Base-by-base conservation (phyloP, 37 sponge, comb jelly and placozoan genomes). In the Dysidea cf. avara region DNA sequence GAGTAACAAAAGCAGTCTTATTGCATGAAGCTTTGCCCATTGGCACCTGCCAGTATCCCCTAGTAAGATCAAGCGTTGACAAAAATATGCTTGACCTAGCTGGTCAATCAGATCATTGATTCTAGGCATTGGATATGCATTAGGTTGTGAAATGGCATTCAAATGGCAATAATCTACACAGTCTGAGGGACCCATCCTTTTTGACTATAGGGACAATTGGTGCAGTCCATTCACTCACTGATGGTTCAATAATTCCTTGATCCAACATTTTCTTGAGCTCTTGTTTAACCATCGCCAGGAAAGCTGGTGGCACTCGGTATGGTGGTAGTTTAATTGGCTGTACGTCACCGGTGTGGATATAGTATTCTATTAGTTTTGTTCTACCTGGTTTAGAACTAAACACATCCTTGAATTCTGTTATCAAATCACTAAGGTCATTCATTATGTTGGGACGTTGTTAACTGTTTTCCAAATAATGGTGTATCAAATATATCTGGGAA, bases 61-160 rank as follows among this genome's bases (percentile, higher is more conserved):
- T 43, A 43, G 46, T 43, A 21, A 51, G 66, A 36, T 76, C 66
- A 64, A 76, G 24, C 11, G 77, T 63, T 32, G 66, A 39, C 21
- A 43, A 43, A 43, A 43, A 43, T 43, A 9, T 43, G 46, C 9
- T 9, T 43, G 5, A 43, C 46, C 7, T 43, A 43, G 46, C 9
- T 43, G 46, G 9, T 43, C 9, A 9, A 43, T 43, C 9, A 43
- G 46, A 43, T 43, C 46, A 43, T 43, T 9, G 5, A 43, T 43
- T 43, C 46, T 43, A 9, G 46, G 46, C 46, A 43, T 43, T 5
- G 46, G 46, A 43, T 43, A 43, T 9, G 46, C 46, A 43, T 43
- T 43, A 43, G 46, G 5, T 9, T 43, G 46, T 43, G 46, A 43
- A 43, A 9, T 43, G 46, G 46, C 46, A 43, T 43, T 43, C 7